Percentiles rank a stretch among this genome's conserved stretches.
phyloP scores from a whole-genome alignment of 2,888 invertebrate species.

The Tupiocoris notatus region DNA sequence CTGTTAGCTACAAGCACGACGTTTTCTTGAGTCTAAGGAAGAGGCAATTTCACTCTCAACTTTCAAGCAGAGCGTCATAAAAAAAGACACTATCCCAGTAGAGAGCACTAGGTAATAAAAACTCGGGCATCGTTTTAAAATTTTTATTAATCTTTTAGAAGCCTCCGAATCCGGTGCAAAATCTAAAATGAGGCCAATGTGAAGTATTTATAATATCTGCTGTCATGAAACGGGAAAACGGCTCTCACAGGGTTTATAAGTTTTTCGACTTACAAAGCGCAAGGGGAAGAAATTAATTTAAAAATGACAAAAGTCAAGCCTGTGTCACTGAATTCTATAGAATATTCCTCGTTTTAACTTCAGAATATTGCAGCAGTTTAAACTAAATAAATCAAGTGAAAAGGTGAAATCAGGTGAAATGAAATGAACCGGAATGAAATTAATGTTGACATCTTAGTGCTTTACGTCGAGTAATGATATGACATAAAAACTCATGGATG shows the following conservation, averaged over 20 bases:
- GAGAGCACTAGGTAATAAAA: not conserved
- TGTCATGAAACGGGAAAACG: not conserved
- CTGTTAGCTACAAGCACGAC: too few species aligned
- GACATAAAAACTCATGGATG: too few species aligned
- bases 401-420: not conserved
- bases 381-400: not conserved
- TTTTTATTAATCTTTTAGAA: not conserved
- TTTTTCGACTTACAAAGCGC: too few species aligned
- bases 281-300: not conserved
- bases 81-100: not conserved
- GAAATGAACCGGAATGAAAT: not conserved
- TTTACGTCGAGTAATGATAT: too few species aligned
- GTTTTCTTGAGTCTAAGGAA: not conserved
- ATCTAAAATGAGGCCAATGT: not conserved
- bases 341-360: not conserved
- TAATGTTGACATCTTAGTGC: too few species aligned
- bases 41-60: not conserved
- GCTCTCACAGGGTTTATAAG: not conserved
- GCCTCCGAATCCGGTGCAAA: not conserved
- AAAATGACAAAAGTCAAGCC: not conserved
- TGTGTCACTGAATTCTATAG: too few species aligned
- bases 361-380: not conserved
- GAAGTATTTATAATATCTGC: not conserved
- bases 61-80: not conserved
- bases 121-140: not conserved